Conservation (phyloP, 1,140 invertebrate genomes). For the Drosophila nigromelanica region DNA sequence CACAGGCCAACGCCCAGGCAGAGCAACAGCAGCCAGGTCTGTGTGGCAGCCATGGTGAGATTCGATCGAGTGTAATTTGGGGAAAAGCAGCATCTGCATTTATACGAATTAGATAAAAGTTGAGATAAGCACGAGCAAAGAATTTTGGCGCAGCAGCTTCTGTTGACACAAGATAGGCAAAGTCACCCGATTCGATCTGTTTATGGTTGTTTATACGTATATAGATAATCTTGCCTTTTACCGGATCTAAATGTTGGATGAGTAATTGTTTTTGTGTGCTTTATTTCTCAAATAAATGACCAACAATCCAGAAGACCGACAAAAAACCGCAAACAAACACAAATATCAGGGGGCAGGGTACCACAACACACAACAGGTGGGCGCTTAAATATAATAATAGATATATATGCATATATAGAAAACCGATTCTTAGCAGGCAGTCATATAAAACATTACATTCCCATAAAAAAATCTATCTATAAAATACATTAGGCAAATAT, state of each 20-base stretch:
- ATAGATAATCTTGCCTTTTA: constrained; percentile 5
- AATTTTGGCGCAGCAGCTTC: constrained; percentile 58
- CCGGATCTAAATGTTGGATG: constrained; percentile 33
- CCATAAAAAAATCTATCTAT: not conserved
- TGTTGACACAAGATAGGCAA: constrained; percentile 54
- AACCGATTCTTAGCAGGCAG: constrained; percentile 18
- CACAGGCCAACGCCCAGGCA: constrained; percentile 25
- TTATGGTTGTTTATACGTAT: constrained; percentile 40
- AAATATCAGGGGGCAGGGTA: constrained; percentile 24
- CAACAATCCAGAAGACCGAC: constrained; percentile 62
- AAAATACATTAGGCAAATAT: too few relatives aligned
- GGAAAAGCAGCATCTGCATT: not conserved
- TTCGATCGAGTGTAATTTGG: constrained; percentile 1
- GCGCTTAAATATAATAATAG: constrained; percentile 24
- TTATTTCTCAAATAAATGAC: constrained; percentile 72
- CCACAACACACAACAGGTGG: constrained; percentile 43
- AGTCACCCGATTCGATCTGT: constrained; percentile 63
- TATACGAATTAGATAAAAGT: constrained; percentile 21
- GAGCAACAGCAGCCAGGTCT: constrained; percentile 24
- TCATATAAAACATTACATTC: too few relatives aligned
- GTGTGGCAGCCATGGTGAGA: constrained; percentile 18
- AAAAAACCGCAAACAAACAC: constrained; percentile 71
- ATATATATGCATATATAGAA: constrained; percentile 16
- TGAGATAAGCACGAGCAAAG: constrained; percentile 32
- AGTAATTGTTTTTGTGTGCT: constrained; percentile 63